A percentile compares a stretch with the other conserved stretches of the same genome.
Evolutionary conservation across 1,140 invertebrate species (phyloP).

Genomic region (Eurosta solidaginis): DNA sequence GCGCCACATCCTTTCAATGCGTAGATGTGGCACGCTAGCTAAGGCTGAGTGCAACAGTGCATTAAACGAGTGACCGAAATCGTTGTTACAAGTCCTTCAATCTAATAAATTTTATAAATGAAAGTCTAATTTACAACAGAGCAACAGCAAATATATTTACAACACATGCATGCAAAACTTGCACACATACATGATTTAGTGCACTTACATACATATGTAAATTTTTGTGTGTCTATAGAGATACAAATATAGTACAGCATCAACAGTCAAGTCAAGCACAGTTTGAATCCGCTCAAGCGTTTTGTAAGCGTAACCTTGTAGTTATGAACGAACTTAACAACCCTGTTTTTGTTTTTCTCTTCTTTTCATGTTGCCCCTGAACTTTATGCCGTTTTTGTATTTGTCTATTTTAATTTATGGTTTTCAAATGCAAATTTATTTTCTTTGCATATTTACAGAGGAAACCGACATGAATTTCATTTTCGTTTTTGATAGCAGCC

Average conservation of each 20-base stretch:
- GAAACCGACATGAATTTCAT: too few species aligned
- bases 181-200: neutral
- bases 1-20: neutral
- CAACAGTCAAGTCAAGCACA: neutral
- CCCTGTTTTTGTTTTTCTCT: neutral
- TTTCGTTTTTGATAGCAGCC: too few species aligned
- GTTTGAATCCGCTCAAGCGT: too few species aligned
- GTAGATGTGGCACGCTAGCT: neutral
- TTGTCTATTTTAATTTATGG: conserved; percentile 5
- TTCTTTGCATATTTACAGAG: too few species aligned
- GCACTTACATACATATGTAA: conserved; percentile 1
- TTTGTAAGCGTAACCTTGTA: neutral
- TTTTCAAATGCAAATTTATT: neutral
- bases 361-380: neutral
- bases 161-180: neutral
- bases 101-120: conserved; percentile 8
- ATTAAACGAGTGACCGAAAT: neutral
- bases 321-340: neutral
- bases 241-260: neutral
- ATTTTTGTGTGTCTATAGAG: too few species aligned
- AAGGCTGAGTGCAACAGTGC: neutral
- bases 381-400: conserved; percentile 9
- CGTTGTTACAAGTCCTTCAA: neutral
- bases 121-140: conserved; percentile 4
- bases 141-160: too few species aligned